phyloP scores from a whole-genome alignment of 2,113 vertebrate species.

The Willisornis vidua region DNA sequence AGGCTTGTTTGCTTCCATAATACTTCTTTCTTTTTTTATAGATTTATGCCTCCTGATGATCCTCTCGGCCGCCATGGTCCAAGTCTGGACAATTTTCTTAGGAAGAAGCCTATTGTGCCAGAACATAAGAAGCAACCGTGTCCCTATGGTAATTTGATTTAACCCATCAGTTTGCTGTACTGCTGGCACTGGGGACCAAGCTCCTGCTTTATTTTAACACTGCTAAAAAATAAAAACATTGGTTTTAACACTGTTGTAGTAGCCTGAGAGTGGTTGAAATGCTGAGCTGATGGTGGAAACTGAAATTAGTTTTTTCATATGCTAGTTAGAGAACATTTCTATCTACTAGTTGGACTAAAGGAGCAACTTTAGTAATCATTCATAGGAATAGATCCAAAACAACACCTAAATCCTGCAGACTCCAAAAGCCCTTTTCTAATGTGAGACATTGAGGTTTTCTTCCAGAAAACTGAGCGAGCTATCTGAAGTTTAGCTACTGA shows the following conservation, averaged over 20 bases:
- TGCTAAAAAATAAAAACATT: not conserved
- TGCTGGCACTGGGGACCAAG: not conserved
- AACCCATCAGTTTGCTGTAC: not conserved
- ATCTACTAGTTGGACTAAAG: not conserved
- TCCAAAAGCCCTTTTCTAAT: not conserved
- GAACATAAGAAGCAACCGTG: slow-evolving; percentile 98
- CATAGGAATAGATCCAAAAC: not conserved
- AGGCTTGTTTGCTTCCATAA: not conserved
- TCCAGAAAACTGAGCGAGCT: not conserved
- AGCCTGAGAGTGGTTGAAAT: not conserved
- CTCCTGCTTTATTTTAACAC: not conserved
- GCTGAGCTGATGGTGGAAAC: not conserved
- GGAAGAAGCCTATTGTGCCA: slow-evolving; percentile 91
- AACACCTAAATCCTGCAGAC: not conserved
- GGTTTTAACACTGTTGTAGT: not conserved
- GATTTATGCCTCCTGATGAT: slow-evolving; percentile 98
- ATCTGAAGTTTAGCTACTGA: not conserved
- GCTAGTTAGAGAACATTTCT: not conserved
- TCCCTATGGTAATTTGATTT: slow-evolving; percentile 87
- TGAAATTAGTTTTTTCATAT: not conserved
- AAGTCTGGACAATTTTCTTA: slow-evolving; percentile 95
- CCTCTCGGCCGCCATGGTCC: slow-evolving; percentile 95
- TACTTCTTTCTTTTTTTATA: slow-evolving; percentile 28
- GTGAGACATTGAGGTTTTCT: not conserved
- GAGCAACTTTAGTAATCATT: not conserved